Evolutionary conservation across 2,888 invertebrate species (phyloP), one percentile per base, ranked within the genome.

Genomic region (Agonum fuliginosum): DNA sequence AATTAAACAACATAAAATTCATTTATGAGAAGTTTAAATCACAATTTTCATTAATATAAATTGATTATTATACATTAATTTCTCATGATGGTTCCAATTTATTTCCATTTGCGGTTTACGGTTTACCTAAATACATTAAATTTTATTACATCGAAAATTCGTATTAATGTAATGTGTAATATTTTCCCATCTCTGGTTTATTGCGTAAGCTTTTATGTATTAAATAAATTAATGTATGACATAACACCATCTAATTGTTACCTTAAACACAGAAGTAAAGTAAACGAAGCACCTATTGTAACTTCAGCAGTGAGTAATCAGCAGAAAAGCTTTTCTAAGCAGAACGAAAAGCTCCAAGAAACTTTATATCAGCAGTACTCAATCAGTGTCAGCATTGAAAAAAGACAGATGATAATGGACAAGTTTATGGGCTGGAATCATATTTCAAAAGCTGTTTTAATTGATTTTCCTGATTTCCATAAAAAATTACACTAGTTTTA

Each of bases 281-380:
- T n/a, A 2, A 20, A 12, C 41, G 41, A 10, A 22, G 12, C 6
- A 67, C 22, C 27, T 67, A 19, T 22, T 12, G 67, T 10, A 67
- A 41, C 67, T 46, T 46, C 69, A 14, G 8, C 12, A 34, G 43
- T 8, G 19, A 43, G 34, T 46, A 70, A 70, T 70, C 70, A 70
- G 20, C 14, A 48, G 17, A 70, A 70, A 70, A 70, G 70, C 70
- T 43, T 46, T 46, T 70, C 70, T 24, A 37, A 37, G 12, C 17
- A 62, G 62, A 62, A 34, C 1, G 12, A 27, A 27, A 20, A 20
- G 17, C 4, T 17, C 17, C 10, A 54, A 41, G 67, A 22, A 37
- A 54, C 46, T 17, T 10, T 46, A 22, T 30, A 24, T 34, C 65
- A 67, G 67, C 19, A 22, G 41, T 41, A 12, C 41, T 20, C 67